Evolutionary conservation across 2,797 vertebrate genomes (phyloP).

Genomic region (Florisuga fusca): DNA sequence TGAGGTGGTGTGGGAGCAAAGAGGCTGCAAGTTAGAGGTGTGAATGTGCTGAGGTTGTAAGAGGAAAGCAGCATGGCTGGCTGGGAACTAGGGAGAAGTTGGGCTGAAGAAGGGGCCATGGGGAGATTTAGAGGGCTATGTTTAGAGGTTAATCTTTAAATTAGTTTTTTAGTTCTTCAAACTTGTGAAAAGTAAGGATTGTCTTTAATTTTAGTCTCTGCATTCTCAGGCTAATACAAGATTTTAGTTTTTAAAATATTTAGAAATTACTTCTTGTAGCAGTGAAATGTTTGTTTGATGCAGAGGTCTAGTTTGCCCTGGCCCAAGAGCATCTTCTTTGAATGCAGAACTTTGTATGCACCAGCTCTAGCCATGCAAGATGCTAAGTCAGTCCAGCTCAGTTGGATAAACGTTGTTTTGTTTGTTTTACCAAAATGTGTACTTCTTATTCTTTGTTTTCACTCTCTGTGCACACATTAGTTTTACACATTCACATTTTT

Average conservation of each 20-base stretch:
- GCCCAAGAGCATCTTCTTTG: neutral
- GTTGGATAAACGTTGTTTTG: neutral
- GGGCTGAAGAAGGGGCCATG: neutral
- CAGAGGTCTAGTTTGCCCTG: neutral
- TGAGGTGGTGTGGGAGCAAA: neutral
- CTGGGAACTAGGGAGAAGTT: neutral
- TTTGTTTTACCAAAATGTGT: neutral
- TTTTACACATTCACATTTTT: neutral
- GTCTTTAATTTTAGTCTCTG: neutral
- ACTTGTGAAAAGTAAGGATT: neutral
- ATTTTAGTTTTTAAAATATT: neutral
- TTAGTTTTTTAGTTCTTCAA: neutral
- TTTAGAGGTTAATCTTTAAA: neutral
- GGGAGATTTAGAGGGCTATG: neutral
- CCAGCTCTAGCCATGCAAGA: neutral
- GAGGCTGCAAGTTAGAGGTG: neutral
- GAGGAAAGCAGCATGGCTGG: neutral
- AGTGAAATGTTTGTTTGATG: neutral
- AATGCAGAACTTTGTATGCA: rapidly evolving
- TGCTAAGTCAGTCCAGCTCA: neutral
- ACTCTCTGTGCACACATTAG: rapidly evolving
- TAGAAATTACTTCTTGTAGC: neutral
- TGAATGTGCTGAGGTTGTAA: neutral
- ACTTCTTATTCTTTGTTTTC: neutral
- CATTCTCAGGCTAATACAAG: neutral